These are phyloP conservation scores for human (Homo sapiens) DNA, from an alignment of 2,113 vertebrate genomes.

Conservation along the genomic window DNA sequence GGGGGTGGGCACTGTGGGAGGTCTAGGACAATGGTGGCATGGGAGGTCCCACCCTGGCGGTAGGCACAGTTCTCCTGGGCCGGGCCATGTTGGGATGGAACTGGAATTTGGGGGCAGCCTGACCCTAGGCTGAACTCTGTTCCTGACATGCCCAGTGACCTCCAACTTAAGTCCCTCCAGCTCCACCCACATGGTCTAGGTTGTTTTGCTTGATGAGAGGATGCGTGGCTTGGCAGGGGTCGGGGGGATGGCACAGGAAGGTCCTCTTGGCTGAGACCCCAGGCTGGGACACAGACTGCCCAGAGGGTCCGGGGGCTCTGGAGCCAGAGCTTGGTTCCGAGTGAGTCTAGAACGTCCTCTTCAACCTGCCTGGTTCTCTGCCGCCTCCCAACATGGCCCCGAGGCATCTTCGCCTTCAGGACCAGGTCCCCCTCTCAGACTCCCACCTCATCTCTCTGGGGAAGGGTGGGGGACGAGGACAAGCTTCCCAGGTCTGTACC, in stretches of 20 bases:
- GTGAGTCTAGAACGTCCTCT: background rate
- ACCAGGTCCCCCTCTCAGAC: background rate
- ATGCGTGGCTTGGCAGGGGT: background rate
- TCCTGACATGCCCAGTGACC: background rate
- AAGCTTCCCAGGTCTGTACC: background rate
- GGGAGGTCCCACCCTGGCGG: background rate
- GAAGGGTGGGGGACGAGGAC: too few species aligned
- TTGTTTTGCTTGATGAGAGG: background rate
- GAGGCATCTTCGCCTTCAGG: background rate
- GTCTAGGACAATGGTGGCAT: rapidly evolving
- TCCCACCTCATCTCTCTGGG: background rate
- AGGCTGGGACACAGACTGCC: background rate
- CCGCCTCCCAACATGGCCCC: rapidly evolving
- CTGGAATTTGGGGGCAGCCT: background rate
- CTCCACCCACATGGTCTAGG: background rate
- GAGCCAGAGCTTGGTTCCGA: background rate
- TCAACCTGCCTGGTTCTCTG: background rate
- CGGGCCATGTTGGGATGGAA: background rate
- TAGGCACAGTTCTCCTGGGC: background rate
- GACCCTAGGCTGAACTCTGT: background rate
- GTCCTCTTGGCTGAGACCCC: too few species aligned
- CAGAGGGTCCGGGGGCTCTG: background rate
- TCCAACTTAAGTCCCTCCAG: background rate
- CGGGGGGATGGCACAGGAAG: too few species aligned
- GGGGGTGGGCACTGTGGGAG: background rate